Evolutionary conservation across 2,113 vertebrate species (phyloP), one percentile per base, ranked within the genome.

Genomic region (Corapipo altera): DNA sequence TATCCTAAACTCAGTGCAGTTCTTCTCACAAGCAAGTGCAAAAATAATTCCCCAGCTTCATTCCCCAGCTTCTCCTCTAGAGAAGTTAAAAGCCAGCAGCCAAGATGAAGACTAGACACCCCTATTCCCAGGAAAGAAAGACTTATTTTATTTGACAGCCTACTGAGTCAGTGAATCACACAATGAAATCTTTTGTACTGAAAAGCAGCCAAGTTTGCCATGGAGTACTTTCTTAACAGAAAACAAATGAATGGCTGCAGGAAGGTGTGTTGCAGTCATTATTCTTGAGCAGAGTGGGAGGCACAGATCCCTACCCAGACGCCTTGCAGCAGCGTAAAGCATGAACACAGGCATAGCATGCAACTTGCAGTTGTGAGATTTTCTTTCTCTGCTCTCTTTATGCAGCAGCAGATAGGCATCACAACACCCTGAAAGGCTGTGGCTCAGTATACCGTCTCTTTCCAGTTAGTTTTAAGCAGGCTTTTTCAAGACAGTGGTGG

Each of bases 281-380:
- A 66, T 14, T 90, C 66, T 32, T 12, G 44, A 70, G 85, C 33
- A 62, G 81, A 69, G 37, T 30, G 12, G 32, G 51, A 0, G 10
- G 28, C 66, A 39, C 74, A 39, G 71, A 33, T 89, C 30, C 66
- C 61, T n/a, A 17, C 24, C 12, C 6, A 2, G 44, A 20, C 0
- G 1, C 15, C 28, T 73, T 5, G 14, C 26, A 61, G 69, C 55
- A 62, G 24, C 19, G 32, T 28, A 62, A 89, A 64, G 48, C n/a
- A 20, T 5, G 11, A 55, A 24, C 41, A 46, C 5, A 54, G 52
- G 28, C 57, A 55, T 3, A 37, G 21, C n/a, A 27, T 43, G 39
- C n/a, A n/a, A 57, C 12, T 35, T 4, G 21, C 5, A 32, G 33
- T 33, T 0, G 0, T 1, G 5, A 61, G 51, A 51, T 59, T 72